These are phyloP conservation scores for Labroides dimidiatus DNA, from an alignment of 2,797 vertebrate genomes.

Conservation along the genomic window DNA sequence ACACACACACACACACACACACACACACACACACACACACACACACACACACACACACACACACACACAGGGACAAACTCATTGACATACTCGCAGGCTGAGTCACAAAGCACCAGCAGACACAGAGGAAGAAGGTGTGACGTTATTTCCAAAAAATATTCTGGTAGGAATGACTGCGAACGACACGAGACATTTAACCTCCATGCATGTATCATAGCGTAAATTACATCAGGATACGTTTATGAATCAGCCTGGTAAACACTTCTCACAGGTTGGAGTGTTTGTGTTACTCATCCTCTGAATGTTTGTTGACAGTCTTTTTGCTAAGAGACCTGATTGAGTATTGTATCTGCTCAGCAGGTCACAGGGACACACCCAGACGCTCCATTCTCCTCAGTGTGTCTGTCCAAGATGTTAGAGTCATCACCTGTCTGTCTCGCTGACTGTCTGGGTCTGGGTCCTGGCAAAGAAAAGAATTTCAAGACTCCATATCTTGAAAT, in stretches of 20 bases:
- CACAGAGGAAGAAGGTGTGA: slow-evolving; percentile 62
- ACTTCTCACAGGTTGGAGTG: slow-evolving; percentile 30
- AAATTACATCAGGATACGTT: background rate
- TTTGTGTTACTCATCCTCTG: slow-evolving; percentile 61
- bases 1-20: slow-evolving; percentile 19
- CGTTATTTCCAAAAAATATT: slow-evolving; percentile 57
- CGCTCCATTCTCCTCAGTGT: slow-evolving; percentile 45
- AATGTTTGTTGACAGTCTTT: slow-evolving; percentile 72
- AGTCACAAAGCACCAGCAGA: slow-evolving; percentile 55
- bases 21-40: background rate
- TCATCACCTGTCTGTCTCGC: slow-evolving; percentile 51
- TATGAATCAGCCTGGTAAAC: background rate
- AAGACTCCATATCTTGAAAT: too few species aligned
- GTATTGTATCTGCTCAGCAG: slow-evolving; percentile 87
- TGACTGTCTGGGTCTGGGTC: slow-evolving; percentile 32
- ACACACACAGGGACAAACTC: slow-evolving; percentile 8
- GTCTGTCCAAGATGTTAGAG: slow-evolving; percentile 57
- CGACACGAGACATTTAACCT: slow-evolving; percentile 8
- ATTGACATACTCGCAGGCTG: slow-evolving; percentile 39
- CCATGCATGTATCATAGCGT: background rate
- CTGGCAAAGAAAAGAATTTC: too few species aligned
- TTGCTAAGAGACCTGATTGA: slow-evolving; percentile 72
- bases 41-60: slow-evolving; percentile 22
- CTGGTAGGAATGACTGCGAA: slow-evolving; percentile 14
- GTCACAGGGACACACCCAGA: slow-evolving; percentile 73